A percentile compares a stretch with the other conserved stretches of the same genome.
These are phyloP conservation scores for Atopsyche davidsoni DNA, from an alignment of 1,140 invertebrate species.

Conservation along the genomic window DNA sequence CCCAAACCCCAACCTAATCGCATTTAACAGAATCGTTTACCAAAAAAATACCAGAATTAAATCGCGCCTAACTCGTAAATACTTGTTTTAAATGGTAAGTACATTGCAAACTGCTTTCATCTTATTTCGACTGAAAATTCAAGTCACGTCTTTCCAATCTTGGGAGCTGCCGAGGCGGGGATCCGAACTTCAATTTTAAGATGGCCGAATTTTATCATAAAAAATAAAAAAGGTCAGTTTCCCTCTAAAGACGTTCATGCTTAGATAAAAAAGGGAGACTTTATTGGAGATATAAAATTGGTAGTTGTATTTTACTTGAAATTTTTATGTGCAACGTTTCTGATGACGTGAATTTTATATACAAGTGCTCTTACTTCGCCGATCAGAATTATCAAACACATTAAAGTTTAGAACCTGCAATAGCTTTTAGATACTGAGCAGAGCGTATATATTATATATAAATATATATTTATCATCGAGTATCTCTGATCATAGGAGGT, in stretches of 20 bases:
- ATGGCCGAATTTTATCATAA: slow-evolving; percentile 19
- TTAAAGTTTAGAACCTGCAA: too few species aligned
- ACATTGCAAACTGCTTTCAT: slow-evolving; percentile 8
- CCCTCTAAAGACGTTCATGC: slow-evolving; percentile 17
- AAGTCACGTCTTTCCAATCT: slow-evolving; percentile 21
- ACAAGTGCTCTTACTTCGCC: too few species aligned
- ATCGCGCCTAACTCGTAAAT: too few species aligned
- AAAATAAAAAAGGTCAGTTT: slow-evolving; percentile 9
- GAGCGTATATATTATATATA: too few species aligned
- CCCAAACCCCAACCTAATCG: too few species aligned
- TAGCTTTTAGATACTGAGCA: too few species aligned
- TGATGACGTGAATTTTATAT: background rate
- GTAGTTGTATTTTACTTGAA: slow-evolving; percentile 6
- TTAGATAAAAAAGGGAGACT: slow-evolving; percentile 15
- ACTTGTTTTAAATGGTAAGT: too few species aligned
- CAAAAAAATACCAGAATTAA: too few species aligned
- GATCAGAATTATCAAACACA: too few species aligned
- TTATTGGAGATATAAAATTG: slow-evolving; percentile 19
- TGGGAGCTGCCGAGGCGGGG: background rate
- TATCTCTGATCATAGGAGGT: too few species aligned
- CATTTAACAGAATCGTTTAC: too few species aligned
- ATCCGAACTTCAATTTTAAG: slow-evolving; percentile 25
- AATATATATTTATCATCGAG: too few species aligned
- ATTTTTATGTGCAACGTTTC: background rate
- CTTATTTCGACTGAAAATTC: slow-evolving; percentile 11